These are phyloP conservation scores for Xiphophorus maculatus DNA, from an alignment of 2,113 vertebrate genomes.

Conservation along the genomic window DNA sequence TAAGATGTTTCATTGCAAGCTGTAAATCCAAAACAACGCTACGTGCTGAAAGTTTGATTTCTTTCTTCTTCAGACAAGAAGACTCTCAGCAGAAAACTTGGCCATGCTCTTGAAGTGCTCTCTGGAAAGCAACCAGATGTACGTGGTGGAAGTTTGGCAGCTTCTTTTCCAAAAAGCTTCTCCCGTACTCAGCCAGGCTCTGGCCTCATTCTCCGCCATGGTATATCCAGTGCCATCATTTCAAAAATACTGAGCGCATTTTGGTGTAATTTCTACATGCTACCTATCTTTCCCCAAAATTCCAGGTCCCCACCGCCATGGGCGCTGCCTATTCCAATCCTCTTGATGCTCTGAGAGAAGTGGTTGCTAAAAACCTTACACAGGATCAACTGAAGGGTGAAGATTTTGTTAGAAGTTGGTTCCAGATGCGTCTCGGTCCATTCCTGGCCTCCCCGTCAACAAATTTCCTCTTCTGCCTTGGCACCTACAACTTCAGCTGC, in stretches of 20 bases:
- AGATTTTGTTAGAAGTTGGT: background rate
- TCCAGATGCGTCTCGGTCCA: background rate
- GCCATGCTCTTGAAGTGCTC: slow-evolving; percentile 52
- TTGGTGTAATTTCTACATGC: background rate
- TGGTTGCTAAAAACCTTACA: background rate
- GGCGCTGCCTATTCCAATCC: background rate
- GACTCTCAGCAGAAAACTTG: slow-evolving; percentile 40
- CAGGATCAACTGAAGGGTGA: background rate
- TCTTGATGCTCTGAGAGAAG: slow-evolving; percentile 10
- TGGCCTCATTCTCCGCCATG: slow-evolving; percentile 28
- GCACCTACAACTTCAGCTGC: slow-evolving; percentile 20
- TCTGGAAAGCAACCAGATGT: background rate
- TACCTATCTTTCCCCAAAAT: background rate
- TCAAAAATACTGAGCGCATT: background rate
- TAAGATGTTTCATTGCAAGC: slow-evolving; percentile 19
- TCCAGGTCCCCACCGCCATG: background rate
- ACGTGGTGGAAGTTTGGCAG: slow-evolving; percentile 52
- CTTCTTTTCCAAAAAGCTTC: slow-evolving; percentile 55
- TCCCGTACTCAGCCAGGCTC: slow-evolving; percentile 40
- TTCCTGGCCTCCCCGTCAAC: slow-evolving; percentile 9
- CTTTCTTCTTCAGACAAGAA: slow-evolving; percentile 16
- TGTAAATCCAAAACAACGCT: background rate
- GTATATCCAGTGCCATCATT: slow-evolving; percentile 18
- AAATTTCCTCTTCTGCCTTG: slow-evolving; percentile 16
- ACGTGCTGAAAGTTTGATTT: background rate